Conservation (phyloP, 2,797 vertebrate species). For the Pseudomugil gertrudae region DNA sequence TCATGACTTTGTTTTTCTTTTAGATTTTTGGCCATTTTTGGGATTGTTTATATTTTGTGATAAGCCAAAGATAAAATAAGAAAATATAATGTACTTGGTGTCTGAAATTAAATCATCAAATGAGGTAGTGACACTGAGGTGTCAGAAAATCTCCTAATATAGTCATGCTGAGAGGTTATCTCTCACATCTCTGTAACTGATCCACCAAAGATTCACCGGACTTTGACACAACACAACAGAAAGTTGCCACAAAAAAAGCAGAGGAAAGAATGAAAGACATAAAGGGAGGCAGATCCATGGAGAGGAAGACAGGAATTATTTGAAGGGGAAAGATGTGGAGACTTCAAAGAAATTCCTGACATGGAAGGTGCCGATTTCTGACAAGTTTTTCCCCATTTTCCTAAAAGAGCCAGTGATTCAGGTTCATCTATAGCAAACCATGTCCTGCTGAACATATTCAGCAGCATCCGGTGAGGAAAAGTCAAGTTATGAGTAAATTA, state of each 20-base stretch:
- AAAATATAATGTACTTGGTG: neutral
- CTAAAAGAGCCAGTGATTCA: conserved; percentile 22
- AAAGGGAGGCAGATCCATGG: neutral
- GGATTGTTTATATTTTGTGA: neutral
- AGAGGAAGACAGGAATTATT: conserved; percentile 24
- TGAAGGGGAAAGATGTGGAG: conserved; percentile 12
- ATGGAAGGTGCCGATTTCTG: conserved; percentile 34
- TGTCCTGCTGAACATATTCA: conserved; percentile 9
- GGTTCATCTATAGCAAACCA: conserved; percentile 14
- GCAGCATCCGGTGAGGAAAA: conserved; percentile 24
- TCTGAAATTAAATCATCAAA: neutral
- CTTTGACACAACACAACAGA: conserved; percentile 26
- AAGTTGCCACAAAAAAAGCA: conserved; percentile 17
- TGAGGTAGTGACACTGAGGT: neutral
- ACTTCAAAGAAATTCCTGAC: conserved; percentile 46
- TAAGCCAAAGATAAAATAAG: neutral
- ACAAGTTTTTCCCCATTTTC: conserved; percentile 32
- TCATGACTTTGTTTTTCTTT: neutral
- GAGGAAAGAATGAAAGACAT: conserved; percentile 1
- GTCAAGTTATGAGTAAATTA: conserved; percentile 1
- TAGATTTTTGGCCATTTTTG: neutral
- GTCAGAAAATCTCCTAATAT: neutral
- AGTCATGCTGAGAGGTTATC: conserved; percentile 13
- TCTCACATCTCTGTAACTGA: conserved; percentile 1
- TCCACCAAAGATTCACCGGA: conserved; percentile 17